Base-by-base conservation (phyloP, 1,140 invertebrate genomes). In the Adelges cooleyi region DNA sequence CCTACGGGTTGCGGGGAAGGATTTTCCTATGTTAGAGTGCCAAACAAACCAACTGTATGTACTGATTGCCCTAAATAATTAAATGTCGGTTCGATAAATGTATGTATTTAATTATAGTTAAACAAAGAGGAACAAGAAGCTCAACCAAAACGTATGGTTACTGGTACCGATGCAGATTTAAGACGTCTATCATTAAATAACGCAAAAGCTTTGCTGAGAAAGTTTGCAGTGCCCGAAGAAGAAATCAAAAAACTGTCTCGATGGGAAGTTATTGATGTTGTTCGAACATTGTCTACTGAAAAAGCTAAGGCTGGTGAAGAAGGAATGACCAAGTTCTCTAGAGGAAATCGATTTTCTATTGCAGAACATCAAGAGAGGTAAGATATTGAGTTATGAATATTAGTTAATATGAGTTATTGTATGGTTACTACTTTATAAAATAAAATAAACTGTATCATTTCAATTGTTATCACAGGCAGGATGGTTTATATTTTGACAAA, bases 201-300 rank as follows among this genome's bases (percentile, higher is more conserved):
- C 73, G 97, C 97, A 3, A 99, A 98, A 76, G 89, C 92, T 23
- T 77, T 99, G 23, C 76, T 99, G 17, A 82, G 92, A 48, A 96
- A 98, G 74, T 98, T 95, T 75, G 94, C 93, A 22, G 92, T 99
- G 5, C 91, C 92, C 1, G 97, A 99, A 74, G 92, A 98, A 70
- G 95, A 98, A 78, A 97, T 98, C 29, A 95, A 96, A 75, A 97
- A 98, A 75, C 75, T 99, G 9, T 94, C 93, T 0, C 82, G 96
- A 67, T 99, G 96, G 96, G 95, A 99, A 78, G 93, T 98, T 59
- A 99, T 99, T 71, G 95, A 99, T 75, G 94, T 99, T 0, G 96
- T 99, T 0, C 77, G 95, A 73, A 98, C 95, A 0, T 77, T 99
- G 23, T 98, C 95, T 0, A 99, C 96, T 0, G 93, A 98, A 74